Conservation (phyloP, 2,797 vertebrate species). For the Dendrocincla tyrannina region DNA sequence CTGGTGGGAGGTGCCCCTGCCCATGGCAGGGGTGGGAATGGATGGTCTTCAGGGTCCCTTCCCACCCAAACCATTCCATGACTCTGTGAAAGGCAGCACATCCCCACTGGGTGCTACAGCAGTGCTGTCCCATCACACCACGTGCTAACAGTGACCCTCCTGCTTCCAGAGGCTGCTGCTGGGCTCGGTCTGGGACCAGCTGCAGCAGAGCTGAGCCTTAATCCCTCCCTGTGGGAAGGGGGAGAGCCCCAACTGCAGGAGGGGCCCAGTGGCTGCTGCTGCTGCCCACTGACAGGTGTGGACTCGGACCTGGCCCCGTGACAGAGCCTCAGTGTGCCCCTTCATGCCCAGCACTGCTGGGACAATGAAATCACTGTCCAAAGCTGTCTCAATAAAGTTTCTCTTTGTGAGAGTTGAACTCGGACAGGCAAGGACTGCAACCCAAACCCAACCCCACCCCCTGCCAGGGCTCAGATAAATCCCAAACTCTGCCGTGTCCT, state of each 20-base stretch:
- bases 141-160: rapidly evolving
- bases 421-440: not conserved
- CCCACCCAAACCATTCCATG: not conserved
- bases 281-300: not conserved
- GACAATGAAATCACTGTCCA: slow-evolving; percentile 29
- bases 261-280: not conserved
- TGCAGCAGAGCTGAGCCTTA: not conserved
- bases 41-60: not conserved
- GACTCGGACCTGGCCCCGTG: not conserved
- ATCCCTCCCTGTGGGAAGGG: not conserved
- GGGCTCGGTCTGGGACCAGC: not conserved
- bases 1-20: not conserved
- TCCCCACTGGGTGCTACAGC: rapidly evolving
- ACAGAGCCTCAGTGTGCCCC: not conserved
- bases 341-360: not conserved
- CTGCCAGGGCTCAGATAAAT: not conserved
- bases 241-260: rapidly evolving
- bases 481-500: not conserved
- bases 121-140: rapidly evolving
- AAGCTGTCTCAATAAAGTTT: not conserved
- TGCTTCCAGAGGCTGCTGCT: not conserved
- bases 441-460: not conserved
- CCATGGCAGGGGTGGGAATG: not conserved
- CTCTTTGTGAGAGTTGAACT: not conserved
- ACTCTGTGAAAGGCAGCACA: not conserved